Conservation (phyloP, 2,113 vertebrate species). For the Proteles cristata region DNA sequence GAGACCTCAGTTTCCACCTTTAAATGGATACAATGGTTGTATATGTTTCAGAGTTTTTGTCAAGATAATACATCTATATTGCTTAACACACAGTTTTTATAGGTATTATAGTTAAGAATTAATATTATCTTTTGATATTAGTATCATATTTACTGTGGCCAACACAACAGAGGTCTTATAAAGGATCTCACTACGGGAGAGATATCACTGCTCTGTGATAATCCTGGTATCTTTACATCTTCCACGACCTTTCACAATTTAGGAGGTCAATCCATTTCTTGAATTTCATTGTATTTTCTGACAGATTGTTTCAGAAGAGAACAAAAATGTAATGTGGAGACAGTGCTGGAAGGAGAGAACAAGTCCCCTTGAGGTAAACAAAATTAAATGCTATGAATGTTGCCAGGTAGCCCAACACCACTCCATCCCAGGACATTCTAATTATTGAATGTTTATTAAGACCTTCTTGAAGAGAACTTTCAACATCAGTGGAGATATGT, state of each 20-base stretch:
- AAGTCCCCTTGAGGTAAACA: conserved; percentile 20
- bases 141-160: neutral
- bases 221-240: neutral
- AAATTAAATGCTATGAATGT: neutral
- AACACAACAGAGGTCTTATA: neutral
- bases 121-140: neutral
- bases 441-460: conserved; percentile 40
- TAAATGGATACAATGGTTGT: neutral
- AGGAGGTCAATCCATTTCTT: neutral
- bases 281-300: conserved; percentile 3
- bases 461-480: neutral
- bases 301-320: conserved; percentile 2
- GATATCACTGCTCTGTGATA: neutral
- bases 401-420: neutral
- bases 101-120: neutral
- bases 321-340: neutral
- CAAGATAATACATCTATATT: neutral
- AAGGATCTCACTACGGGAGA: neutral
- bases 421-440: neutral
- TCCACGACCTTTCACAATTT: neutral
- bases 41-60: neutral
- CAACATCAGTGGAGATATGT: neutral
- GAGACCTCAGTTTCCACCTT: neutral
- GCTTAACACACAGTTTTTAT: neutral
- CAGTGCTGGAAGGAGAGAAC: neutral